Percentiles rank a stretch among this genome's conserved stretches.
Conservation (phyloP, 2,888 invertebrate species). For the Alentia gelatinosa region DNA sequence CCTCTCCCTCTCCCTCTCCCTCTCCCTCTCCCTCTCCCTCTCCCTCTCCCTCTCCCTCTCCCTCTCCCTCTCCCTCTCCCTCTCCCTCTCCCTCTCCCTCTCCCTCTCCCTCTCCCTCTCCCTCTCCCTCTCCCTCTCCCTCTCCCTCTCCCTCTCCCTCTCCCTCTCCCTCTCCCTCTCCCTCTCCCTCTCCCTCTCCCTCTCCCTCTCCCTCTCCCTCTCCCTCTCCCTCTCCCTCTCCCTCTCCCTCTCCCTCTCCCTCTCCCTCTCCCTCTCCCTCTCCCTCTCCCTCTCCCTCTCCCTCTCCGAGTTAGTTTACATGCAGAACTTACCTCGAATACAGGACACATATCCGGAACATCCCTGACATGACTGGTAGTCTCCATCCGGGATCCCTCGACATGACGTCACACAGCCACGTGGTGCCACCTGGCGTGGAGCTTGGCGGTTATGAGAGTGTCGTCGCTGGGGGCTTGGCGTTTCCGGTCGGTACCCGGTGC, state of each 20-base stretch:
- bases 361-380: slow-evolving; percentile 55
- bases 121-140: not conserved
- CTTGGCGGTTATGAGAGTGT: not conserved
- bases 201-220: too few relatives aligned
- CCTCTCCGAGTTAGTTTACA: too few relatives aligned
- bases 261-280: too few relatives aligned
- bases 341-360: slow-evolving; percentile 53
- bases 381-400: slow-evolving; percentile 44
- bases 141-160: not conserved
- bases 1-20: not conserved
- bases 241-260: too few relatives aligned
- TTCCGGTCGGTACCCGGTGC: not conserved
- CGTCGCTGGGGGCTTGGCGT: not conserved
- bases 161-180: not conserved
- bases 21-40: not conserved
- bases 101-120: not conserved
- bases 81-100: not conserved
- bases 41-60: not conserved
- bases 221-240: too few relatives aligned
- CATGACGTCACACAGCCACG: slow-evolving; percentile 43
- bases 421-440: not conserved
- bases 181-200: not conserved
- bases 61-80: not conserved
- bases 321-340: slow-evolving; percentile 19
- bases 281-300: too few relatives aligned